Percentiles rank a stretch among this genome's conserved stretches.
These are phyloP conservation scores for Phrynocephalus forsythii DNA, from an alignment of 2,797 vertebrate genomes.

Conservation along the genomic window DNA sequence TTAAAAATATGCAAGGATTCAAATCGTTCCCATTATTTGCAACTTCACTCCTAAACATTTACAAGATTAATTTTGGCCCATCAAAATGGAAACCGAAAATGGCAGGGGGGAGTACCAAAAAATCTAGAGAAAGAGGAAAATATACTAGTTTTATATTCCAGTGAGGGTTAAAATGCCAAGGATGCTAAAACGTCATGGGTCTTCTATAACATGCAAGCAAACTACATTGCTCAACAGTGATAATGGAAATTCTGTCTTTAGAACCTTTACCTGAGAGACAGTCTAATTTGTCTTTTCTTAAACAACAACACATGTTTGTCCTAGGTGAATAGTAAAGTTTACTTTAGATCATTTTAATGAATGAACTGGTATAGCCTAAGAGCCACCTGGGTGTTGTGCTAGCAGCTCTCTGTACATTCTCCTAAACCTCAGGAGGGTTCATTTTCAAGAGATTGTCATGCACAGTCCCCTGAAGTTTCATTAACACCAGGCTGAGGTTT, in stretches of 20 bases:
- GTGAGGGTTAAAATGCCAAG: too few relatives aligned
- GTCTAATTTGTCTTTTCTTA: not conserved
- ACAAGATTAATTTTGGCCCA: too few relatives aligned
- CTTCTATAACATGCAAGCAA: not conserved
- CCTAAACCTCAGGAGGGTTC: conserved; percentile 6
- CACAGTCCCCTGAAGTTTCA: conserved; percentile 31
- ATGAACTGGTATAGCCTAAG: not conserved
- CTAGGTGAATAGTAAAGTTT: not conserved
- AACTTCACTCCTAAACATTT: too few relatives aligned
- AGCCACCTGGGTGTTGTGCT: not conserved
- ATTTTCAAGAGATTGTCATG: conserved; percentile 26
- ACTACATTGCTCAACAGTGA: not conserved
- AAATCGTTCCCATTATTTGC: too few relatives aligned
- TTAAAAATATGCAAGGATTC: too few relatives aligned
- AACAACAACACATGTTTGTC: not conserved
- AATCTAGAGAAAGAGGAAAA: too few relatives aligned
- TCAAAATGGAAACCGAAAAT: too few relatives aligned
- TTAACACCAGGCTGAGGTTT: conserved; percentile 48
- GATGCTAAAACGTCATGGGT: too few relatives aligned
- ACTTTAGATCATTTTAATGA: not conserved
- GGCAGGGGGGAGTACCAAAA: too few relatives aligned
- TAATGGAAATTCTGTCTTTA: not conserved
- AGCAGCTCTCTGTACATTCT: not conserved
- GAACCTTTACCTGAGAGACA: not conserved
- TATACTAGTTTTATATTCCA: too few relatives aligned